Evolutionary conservation across 1,140 invertebrate genomes (phyloP).

Genomic region (Hormaphis cornu): DNA sequence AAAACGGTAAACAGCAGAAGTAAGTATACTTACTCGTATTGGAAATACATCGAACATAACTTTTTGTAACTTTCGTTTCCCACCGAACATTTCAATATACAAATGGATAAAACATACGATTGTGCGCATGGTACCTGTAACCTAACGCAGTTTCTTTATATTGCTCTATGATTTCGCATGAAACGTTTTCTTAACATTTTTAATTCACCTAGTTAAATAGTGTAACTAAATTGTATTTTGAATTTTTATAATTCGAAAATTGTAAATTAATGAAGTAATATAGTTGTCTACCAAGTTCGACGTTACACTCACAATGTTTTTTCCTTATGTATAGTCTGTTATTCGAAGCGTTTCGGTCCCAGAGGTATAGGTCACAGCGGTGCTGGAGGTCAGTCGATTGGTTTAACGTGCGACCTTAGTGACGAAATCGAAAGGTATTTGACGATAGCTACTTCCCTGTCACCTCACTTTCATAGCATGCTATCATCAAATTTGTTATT

Average conservation of each 20-base stretch:
- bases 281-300: neutral
- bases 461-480: neutral
- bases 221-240: too few relatives aligned
- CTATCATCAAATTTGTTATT: neutral
- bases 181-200: neutral
- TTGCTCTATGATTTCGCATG: too few relatives aligned
- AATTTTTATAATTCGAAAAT: neutral
- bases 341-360: conserved; percentile 73
- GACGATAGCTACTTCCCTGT: neutral
- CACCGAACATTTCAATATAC: too few relatives aligned
- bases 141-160: neutral
- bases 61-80: too few relatives aligned
- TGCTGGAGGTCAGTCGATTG: conserved; percentile 63
- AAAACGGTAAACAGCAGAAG: too few relatives aligned
- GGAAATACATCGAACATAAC: too few relatives aligned
- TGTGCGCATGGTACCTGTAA: neutral
- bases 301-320: conserved; percentile 35
- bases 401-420: conserved; percentile 51
- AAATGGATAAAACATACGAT: neutral
- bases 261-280: conserved; percentile 14
- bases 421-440: conserved; percentile 28
- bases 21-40: too few relatives aligned
- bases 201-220: neutral
- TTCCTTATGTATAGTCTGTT: conserved; percentile 57
- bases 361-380: conserved; percentile 81